phyloP scores from a whole-genome alignment of 1,140 invertebrate genomes.

The Batillaria attramentaria region DNA sequence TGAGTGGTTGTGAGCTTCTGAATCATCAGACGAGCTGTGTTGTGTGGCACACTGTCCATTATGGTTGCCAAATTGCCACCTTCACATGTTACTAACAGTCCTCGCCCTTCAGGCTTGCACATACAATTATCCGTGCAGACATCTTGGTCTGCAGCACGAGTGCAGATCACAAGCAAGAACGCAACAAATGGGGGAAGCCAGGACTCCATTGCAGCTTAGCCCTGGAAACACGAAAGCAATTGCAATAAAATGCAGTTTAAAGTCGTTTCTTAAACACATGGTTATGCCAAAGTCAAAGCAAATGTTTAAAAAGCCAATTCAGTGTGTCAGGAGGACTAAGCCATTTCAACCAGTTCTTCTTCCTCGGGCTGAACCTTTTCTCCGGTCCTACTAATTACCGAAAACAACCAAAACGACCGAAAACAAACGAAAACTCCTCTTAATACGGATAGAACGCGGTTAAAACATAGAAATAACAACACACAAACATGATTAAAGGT shows the following conservation, averaged over 20 bases:
- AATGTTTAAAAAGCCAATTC: too few species aligned
- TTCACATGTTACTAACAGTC: slow-evolving; percentile 17
- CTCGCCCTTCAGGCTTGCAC: slow-evolving; percentile 17
- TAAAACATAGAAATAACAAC: too few species aligned
- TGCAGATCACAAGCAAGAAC: background rate
- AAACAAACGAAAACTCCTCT: too few species aligned
- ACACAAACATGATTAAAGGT: too few species aligned
- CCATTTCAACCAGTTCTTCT: too few species aligned
- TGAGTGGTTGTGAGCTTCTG: background rate
- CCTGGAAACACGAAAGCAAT: slow-evolving; percentile 17
- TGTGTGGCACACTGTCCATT: slow-evolving; percentile 10
- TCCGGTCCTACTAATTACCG: too few species aligned
- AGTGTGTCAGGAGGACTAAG: too few species aligned
- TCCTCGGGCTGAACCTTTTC: too few species aligned
- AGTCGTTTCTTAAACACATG: background rate
- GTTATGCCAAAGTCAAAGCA: background rate
- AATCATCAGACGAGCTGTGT: background rate
- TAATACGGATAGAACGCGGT: too few species aligned
- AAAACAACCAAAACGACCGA: too few species aligned
- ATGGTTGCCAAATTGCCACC: slow-evolving; percentile 12
- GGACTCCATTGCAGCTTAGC: background rate
- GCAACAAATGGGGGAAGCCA: background rate
- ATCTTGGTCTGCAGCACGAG: background rate
- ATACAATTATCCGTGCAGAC: slow-evolving; percentile 26
- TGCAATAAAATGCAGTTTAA: background rate